Percentiles rank a stretch among this genome's conserved stretches.
phyloP scores from a whole-genome alignment of 1,140 invertebrate genomes.

The Drosophila littoralis region DNA sequence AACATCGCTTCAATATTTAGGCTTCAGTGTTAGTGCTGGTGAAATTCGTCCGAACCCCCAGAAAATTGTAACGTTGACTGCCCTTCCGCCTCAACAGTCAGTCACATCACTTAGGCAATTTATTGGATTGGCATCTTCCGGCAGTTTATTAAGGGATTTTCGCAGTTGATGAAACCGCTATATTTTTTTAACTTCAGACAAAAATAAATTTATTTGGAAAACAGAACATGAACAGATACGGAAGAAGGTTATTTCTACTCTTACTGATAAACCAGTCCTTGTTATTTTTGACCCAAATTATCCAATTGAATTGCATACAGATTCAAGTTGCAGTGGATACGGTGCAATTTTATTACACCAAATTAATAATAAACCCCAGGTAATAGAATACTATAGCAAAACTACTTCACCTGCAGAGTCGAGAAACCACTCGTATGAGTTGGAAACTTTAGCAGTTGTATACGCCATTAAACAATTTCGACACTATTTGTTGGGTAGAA shows the following conservation, averaged over 20 bases:
- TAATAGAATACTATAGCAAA: slow-evolving; percentile 38
- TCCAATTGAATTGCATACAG: too few species aligned
- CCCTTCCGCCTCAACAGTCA: not conserved
- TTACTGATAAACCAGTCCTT: too few species aligned
- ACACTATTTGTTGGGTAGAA: too few species aligned
- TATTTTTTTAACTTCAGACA: too few species aligned
- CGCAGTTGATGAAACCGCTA: too few species aligned
- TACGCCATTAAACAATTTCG: slow-evolving; percentile 26
- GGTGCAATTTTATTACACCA: slow-evolving; percentile 23
- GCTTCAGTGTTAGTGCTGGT: not conserved
- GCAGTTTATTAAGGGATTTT: too few species aligned
- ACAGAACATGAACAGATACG: too few species aligned
- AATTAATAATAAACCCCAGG: slow-evolving; percentile 21
- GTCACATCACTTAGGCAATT: not conserved
- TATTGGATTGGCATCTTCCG: not conserved
- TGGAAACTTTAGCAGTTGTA: slow-evolving; percentile 41
- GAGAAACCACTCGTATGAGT: slow-evolving; percentile 28
- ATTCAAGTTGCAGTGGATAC: too few species aligned
- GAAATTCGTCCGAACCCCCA: slow-evolving; percentile 7
- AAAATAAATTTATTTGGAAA: too few species aligned
- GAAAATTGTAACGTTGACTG: slow-evolving; percentile 11
- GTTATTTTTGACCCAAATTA: too few species aligned
- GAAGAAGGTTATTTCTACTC: too few species aligned
- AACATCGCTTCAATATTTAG: too few species aligned
- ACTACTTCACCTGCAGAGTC: slow-evolving; percentile 34